Evolutionary conservation across 2,113 vertebrate genomes (phyloP).

Genomic region (Dryoscopus gambensis): DNA sequence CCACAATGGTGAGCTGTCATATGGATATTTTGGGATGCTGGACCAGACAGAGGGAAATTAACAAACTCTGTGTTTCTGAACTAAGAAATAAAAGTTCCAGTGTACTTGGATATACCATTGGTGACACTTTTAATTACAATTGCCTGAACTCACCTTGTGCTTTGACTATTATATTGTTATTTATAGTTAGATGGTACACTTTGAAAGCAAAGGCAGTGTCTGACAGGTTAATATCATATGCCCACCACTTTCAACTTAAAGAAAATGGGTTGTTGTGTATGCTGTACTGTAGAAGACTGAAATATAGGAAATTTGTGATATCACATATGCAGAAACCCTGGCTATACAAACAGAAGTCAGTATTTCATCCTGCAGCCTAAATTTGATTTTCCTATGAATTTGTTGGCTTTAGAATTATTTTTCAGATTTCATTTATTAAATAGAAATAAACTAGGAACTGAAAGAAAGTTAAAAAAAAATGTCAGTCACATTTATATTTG

Average conservation of each 20-base stretch:
- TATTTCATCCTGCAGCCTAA: not conserved
- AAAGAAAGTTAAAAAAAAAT: not conserved
- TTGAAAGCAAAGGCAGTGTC: not conserved
- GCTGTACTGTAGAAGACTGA: not conserved
- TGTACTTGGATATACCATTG: not conserved
- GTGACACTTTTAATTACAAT: not conserved
- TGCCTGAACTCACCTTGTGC: not conserved
- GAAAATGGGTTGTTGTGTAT: not conserved
- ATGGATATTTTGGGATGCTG: not conserved
- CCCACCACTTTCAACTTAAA: not conserved
- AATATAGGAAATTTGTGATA: not conserved
- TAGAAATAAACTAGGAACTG: not conserved
- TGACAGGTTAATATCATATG: not conserved
- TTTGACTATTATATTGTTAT: not conserved
- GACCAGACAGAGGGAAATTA: not conserved
- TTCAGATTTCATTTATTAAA: not conserved
- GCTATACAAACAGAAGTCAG: not conserved
- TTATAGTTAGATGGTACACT: not conserved
- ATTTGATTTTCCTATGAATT: not conserved
- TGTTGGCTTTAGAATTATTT: not conserved
- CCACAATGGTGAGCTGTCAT: not conserved
- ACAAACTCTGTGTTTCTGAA: not conserved
- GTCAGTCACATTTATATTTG: not conserved
- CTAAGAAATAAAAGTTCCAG: not conserved
- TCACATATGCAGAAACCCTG: not conserved